phyloP scores from a whole-genome alignment of 2,113 vertebrate genomes.

The Rutilus rutilus region DNA sequence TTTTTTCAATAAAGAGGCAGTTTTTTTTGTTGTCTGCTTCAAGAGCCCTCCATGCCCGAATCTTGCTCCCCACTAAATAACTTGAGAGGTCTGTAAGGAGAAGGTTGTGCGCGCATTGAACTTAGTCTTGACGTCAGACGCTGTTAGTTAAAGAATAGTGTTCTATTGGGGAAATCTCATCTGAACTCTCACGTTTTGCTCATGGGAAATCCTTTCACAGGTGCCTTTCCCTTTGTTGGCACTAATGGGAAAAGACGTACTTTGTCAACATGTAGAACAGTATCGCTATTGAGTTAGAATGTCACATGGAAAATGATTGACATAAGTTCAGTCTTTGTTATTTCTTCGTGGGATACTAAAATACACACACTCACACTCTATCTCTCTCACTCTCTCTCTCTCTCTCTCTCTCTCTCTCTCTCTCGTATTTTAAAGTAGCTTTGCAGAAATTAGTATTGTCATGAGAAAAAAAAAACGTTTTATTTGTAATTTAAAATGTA shows the following conservation, averaged over 20 bases:
- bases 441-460: not conserved
- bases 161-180: not conserved
- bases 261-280: conserved; percentile 37
- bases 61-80: not conserved
- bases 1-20: not conserved
- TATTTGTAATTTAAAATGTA: not conserved
- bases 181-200: conserved; percentile 10
- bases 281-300: conserved; percentile 40
- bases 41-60: conserved; percentile 31
- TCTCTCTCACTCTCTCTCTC: not conserved
- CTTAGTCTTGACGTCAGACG: conserved; percentile 4
- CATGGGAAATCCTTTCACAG: not conserved
- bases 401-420: not conserved
- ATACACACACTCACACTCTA: too few relatives aligned
- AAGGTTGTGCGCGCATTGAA: not conserved
- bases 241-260: not conserved
- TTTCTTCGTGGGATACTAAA: not conserved
- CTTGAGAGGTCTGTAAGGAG: conserved; percentile 7
- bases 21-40: not conserved
- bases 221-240: conserved; percentile 9
- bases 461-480: too few relatives aligned
- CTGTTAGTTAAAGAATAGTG: conserved; percentile 20
- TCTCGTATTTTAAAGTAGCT: not conserved
- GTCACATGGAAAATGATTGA: conserved; percentile 43
- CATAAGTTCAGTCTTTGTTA: conserved; percentile 26